Percentiles rank a stretch among this genome's conserved stretches.
phyloP scores from a whole-genome alignment of 2,888 invertebrate species.

The Platycheirus rosarum region DNA sequence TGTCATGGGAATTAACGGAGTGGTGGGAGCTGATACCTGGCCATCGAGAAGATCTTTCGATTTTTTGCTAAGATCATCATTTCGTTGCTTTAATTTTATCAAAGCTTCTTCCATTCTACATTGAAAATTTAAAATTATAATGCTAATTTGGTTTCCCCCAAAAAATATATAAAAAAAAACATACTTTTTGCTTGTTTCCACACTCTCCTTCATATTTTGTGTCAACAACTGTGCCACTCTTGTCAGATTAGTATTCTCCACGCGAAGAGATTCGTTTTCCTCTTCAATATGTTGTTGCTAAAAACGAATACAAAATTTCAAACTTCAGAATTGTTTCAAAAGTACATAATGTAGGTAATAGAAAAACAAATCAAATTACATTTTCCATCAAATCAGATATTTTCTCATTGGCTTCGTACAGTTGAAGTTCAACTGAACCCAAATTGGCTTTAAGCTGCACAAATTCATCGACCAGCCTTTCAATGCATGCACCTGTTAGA shows the following conservation, averaged over 20 bases:
- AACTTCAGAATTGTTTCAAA: not conserved
- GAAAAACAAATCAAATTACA: constrained; percentile 75
- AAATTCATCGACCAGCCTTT: constrained; percentile 81
- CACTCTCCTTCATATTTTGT: constrained; percentile 82
- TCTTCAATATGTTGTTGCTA: constrained; percentile 82
- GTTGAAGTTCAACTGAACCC: constrained; percentile 80
- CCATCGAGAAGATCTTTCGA: constrained; percentile 80
- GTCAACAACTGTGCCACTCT: constrained; percentile 81
- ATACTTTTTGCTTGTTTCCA: constrained; percentile 82
- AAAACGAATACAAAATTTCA: constrained; percentile 7
- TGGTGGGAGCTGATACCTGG: constrained; percentile 61
- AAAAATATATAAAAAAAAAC: constrained; percentile 12
- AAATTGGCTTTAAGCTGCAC: constrained; percentile 79
- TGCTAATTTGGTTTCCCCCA: not conserved
- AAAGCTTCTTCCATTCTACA: constrained; percentile 81
- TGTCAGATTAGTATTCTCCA: constrained; percentile 81
- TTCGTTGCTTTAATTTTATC: constrained; percentile 81
- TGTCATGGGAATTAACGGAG: constrained; percentile 71
- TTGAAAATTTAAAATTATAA: constrained; percentile 7
- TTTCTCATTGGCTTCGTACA: constrained; percentile 82
- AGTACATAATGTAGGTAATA: not conserved
- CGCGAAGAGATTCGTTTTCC: constrained; percentile 81
- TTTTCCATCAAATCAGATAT: constrained; percentile 82
- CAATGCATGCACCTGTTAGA: constrained; percentile 79
- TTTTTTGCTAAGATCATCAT: constrained; percentile 80